Conservation (phyloP, 2,113 vertebrate genomes). For the Oncorhynchus mykiss region DNA sequence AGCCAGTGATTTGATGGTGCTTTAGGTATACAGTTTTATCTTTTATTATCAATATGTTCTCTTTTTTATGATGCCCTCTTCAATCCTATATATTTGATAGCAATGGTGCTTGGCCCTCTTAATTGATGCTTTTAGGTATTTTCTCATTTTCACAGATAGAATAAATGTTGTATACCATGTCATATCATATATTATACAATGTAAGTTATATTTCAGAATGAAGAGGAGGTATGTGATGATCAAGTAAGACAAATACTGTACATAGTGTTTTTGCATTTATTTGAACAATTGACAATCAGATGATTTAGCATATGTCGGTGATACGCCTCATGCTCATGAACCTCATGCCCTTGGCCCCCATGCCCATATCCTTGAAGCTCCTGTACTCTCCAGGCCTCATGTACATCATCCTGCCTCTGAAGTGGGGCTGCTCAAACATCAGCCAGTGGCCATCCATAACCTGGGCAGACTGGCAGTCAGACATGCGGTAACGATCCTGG, state of each 20-base stretch:
- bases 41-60: too few relatives aligned
- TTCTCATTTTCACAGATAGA: slow-evolving; percentile 1
- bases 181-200: neutral
- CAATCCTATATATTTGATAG: too few relatives aligned
- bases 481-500: slow-evolving; percentile 39
- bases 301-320: slow-evolving; percentile 35
- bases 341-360: neutral
- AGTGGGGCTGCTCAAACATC: slow-evolving; percentile 57
- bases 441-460: slow-evolving; percentile 66
- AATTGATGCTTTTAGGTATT: too few relatives aligned
- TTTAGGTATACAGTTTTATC: too few relatives aligned
- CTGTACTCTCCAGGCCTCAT: slow-evolving; percentile 56
- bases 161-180: neutral
- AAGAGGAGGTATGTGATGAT: too few relatives aligned
- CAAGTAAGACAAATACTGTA: neutral
- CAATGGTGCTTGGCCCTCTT: too few relatives aligned
- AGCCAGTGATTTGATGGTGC: too few relatives aligned
- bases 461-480: slow-evolving; percentile 57
- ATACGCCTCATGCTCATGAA: slow-evolving; percentile 41
- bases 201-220: too few relatives aligned
- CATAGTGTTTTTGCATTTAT: neutral
- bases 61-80: too few relatives aligned
- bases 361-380: slow-evolving; percentile 26
- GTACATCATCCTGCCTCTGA: slow-evolving; percentile 50
- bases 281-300: slow-evolving; percentile 18